Conservation (phyloP, 2,113 vertebrate species). For the Aspiorhynchus laticeps region DNA sequence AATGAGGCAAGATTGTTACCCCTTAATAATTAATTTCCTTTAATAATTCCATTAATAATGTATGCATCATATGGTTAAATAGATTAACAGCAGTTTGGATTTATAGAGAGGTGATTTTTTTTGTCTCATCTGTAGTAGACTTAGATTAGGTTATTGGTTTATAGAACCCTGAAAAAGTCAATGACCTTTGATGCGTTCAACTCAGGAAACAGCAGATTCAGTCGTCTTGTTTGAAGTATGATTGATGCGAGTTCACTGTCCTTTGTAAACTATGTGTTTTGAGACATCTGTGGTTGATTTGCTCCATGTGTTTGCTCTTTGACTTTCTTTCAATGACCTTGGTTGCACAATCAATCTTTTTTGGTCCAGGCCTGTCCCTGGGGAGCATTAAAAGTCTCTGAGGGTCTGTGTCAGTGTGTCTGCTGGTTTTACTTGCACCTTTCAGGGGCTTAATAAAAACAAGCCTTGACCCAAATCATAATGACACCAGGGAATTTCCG, state of each 20-base stretch:
- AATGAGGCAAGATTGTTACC: not conserved
- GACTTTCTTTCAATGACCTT: not conserved
- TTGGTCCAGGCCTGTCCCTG: too few species aligned
- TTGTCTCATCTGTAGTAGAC: not conserved
- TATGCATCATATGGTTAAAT: not conserved
- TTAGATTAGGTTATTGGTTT: not conserved
- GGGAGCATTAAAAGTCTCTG: too few species aligned
- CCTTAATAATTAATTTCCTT: not conserved
- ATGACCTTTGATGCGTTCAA: not conserved
- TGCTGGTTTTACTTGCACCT: too few species aligned
- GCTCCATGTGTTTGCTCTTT: not conserved
- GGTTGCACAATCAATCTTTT: not conserved
- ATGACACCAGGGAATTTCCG: too few species aligned
- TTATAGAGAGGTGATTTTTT: not conserved
- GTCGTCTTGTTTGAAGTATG: not conserved
- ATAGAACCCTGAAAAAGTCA: not conserved
- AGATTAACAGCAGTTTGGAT: not conserved
- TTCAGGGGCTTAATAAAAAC: too few species aligned
- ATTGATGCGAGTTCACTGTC: not conserved
- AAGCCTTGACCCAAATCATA: too few species aligned
- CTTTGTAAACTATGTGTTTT: not conserved
- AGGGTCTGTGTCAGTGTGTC: too few species aligned
- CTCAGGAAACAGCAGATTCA: not conserved
- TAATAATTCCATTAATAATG: not conserved
- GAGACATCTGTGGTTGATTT: too few species aligned